Evolutionary conservation across 2,797 vertebrate genomes (phyloP).

Genomic region (Simalia tracyae): DNA sequence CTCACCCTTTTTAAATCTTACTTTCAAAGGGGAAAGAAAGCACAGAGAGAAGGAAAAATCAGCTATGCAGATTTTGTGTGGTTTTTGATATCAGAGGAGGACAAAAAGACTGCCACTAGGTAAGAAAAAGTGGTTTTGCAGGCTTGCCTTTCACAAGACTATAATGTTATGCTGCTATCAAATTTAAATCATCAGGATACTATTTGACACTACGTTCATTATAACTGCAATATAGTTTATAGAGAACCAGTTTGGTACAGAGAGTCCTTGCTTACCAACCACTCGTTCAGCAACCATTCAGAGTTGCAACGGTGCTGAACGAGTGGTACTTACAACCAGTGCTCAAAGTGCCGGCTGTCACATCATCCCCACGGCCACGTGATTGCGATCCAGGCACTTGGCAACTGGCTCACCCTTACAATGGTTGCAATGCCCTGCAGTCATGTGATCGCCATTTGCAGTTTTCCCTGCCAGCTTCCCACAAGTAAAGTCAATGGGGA

Average conservation of each 20-base stretch:
- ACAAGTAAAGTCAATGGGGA: not conserved
- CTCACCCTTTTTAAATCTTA: not conserved
- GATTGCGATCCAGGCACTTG: not conserved
- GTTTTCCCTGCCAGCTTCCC: not conserved
- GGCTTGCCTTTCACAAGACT: not conserved
- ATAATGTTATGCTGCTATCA: not conserved
- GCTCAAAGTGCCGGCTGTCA: not conserved
- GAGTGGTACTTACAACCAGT: not conserved
- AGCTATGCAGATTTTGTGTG: constrained; percentile 95
- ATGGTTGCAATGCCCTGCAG: not conserved
- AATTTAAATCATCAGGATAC: not conserved
- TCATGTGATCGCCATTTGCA: not conserved
- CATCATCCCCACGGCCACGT: not conserved
- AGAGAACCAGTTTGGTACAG: not conserved
- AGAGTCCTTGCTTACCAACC: not conserved
- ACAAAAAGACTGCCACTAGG: constrained; percentile 94
- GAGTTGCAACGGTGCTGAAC: not conserved
- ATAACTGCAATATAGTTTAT: not conserved
- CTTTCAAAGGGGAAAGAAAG: constrained; percentile 77
- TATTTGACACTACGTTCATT: not conserved
- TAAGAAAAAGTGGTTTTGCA: constrained; percentile 50
- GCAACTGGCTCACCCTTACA: not conserved
- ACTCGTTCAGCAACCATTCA: not conserved
- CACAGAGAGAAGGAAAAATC: constrained; percentile 83
- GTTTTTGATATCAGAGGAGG: constrained; percentile 97